These are phyloP conservation scores for Limnephilus auricula DNA, from an alignment of 2,888 invertebrate genomes.

Conservation along the genomic window DNA sequence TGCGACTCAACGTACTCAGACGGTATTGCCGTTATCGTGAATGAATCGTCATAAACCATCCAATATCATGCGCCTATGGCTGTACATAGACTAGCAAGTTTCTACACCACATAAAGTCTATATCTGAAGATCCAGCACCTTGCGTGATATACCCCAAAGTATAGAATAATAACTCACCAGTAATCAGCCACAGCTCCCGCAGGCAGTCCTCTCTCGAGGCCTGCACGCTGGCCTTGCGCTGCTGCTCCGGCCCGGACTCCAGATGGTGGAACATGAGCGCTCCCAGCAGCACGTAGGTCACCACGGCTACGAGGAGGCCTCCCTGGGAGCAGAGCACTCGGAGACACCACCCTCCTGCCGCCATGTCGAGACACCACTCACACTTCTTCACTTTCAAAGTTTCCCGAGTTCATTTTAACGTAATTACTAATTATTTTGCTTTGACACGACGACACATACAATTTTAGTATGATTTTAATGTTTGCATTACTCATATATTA, in stretches of 20 bases:
- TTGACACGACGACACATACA: neutral
- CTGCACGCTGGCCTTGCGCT: slow-evolving; percentile 81
- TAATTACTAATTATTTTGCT: neutral
- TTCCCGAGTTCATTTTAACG: neutral
- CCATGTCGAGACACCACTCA: slow-evolving; percentile 8
- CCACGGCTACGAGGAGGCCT: slow-evolving; percentile 85
- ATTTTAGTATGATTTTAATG: neutral
- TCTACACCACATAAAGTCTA: too few species aligned
- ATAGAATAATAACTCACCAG: slow-evolving; percentile 79
- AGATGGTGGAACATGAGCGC: slow-evolving; percentile 86
- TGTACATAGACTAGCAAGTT: too few species aligned
- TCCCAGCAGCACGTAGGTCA: slow-evolving; percentile 85
- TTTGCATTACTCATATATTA: neutral
- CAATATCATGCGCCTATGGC: too few species aligned
- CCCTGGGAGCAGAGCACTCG: slow-evolving; percentile 83
- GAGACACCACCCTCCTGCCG: slow-evolving; percentile 71
- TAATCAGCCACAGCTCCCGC: slow-evolving; percentile 87
- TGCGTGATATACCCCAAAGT: neutral
- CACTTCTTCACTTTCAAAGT: slow-evolving; percentile 2
- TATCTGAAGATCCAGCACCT: too few species aligned
- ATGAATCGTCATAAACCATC: too few species aligned
- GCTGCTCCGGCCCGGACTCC: slow-evolving; percentile 84
- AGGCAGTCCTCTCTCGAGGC: slow-evolving; percentile 83
- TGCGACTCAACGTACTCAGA: too few species aligned
- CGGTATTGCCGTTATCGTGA: too few species aligned